Percentiles rank a stretch among this genome's conserved stretches.
phyloP scores from a whole-genome alignment of 2,113 vertebrate species.

The Microcebus lehilahytsara region DNA sequence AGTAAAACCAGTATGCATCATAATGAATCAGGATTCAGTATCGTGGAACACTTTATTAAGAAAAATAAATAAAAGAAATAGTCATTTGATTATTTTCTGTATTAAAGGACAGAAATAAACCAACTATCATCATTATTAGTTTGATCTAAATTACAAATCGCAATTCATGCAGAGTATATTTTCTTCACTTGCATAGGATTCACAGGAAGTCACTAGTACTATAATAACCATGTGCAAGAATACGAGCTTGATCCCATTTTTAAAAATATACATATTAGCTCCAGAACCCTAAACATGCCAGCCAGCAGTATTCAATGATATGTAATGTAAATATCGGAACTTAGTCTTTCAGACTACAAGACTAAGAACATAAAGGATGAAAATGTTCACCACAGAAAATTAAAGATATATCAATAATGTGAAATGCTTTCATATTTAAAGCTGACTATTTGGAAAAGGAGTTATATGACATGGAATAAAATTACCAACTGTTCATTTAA shows the following conservation, averaged over 20 bases:
- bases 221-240: neutral
- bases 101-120: neutral
- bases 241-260: neutral
- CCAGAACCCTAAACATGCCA: slow-evolving; percentile 10
- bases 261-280: slow-evolving; percentile 43
- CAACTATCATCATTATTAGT: neutral
- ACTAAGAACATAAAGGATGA: neutral
- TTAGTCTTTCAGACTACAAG: neutral
- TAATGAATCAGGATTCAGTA: neutral
- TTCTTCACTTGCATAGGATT: neutral
- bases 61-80: neutral
- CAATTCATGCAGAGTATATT: slow-evolving; percentile 8
- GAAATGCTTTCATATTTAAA: slow-evolving; percentile 7
- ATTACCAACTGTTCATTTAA: slow-evolving; percentile 31
- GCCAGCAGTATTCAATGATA: neutral
- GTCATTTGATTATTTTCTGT: neutral
- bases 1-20: neutral
- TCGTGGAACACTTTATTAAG: neutral
- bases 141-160: slow-evolving; percentile 41
- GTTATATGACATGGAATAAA: slow-evolving; percentile 28
- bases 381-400: neutral
- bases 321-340: neutral
- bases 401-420: slow-evolving; percentile 39
- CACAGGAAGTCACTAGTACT: neutral
- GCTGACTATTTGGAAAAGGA: slow-evolving; percentile 5